Base-by-base conservation (phyloP, 2,113 vertebrate species). In the Dolichallabes microphthalmus region DNA sequence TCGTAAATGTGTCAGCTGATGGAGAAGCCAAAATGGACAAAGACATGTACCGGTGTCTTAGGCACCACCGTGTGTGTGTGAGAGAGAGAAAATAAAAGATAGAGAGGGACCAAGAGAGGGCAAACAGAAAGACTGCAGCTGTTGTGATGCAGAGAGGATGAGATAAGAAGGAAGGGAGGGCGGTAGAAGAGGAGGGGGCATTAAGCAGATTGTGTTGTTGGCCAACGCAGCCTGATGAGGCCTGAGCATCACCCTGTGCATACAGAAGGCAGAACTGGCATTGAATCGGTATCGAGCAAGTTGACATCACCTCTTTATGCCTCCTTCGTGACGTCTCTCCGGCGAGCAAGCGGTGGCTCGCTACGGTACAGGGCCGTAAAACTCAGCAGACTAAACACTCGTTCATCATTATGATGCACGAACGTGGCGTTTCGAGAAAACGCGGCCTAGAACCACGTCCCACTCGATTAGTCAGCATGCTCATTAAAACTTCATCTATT, bases 361-460 rank as follows among this genome's bases (percentile, higher is more conserved):
- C 93, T 92, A 90, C 91, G 91, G 93, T 91, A 90, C 92, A 92
- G 92, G 88, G 84, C 89, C 87, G 91, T 94, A 93, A 86, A 86
- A 94, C 90, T 88, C 94, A 83, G 92, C 91, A 94, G 94, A 94
- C 93, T 94, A 94, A 94, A 94, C 93, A 95, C 90, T 90, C 90
- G 90, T 94, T 93, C 92, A 92, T 93, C 93, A 93, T 93, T 89
- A 93, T 90, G 45, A 87, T 71, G 83, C 92, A 91, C 89, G 87
- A 89, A 91, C 82, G 88, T 90, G 88, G 88, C 83, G 87, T 88
- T 87, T 91, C 88, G 87, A 89, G 91, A 88, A 85, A 86, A 85
- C 57, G 83, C 85, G 88, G 90, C 86, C 89, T 91, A 81, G 88
- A 88, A 82, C 76, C 85, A 88, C 79, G 88, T 88, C 92, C 89